phyloP scores from a whole-genome alignment of 2,113 vertebrate genomes.

The Pleuronectes platessa region DNA sequence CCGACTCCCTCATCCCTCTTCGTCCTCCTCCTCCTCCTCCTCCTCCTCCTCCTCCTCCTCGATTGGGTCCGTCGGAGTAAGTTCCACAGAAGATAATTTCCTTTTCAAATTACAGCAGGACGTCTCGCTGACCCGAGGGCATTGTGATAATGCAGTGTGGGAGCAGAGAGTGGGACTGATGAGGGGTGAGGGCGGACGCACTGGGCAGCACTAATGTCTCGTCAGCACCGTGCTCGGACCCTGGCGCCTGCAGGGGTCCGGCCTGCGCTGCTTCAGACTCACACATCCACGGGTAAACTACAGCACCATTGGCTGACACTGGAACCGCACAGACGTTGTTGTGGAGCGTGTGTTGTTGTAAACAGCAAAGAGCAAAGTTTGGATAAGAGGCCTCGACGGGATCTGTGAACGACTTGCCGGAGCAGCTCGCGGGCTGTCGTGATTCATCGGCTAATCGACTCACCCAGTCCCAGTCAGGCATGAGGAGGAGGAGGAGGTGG shows the following conservation, averaged over 20 bases:
- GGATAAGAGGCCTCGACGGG: constrained; percentile 29
- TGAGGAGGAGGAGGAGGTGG: constrained; percentile 49
- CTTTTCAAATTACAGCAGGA: constrained; percentile 81
- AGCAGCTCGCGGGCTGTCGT: constrained; percentile 51
- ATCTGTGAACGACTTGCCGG: constrained; percentile 61
- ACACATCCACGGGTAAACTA: constrained; percentile 1
- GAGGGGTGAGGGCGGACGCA: constrained; percentile 64
- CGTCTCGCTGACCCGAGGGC: constrained; percentile 75
- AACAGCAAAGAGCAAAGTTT: constrained; percentile 7
- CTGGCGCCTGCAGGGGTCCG: constrained; percentile 28
- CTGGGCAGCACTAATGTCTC: constrained; percentile 62
- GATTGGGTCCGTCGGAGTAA: constrained; percentile 71
- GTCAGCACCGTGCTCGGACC: constrained; percentile 67
- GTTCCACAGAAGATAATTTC: constrained; percentile 83
- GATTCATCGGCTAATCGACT: constrained; percentile 63
- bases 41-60: neutral
- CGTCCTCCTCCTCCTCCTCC: constrained; percentile 1
- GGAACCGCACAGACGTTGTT: constrained; percentile 19
- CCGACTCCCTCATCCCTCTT: constrained; percentile 11
- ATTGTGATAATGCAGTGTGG: constrained; percentile 77
- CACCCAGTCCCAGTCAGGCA: constrained; percentile 59
- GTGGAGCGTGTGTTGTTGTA: constrained; percentile 14
- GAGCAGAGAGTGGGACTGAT: constrained; percentile 75
- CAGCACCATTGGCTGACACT: constrained; percentile 32
- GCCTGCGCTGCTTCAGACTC: constrained; percentile 28